Percentiles rank a stretch among this genome's conserved stretches.
These are phyloP conservation scores for Rhynchonycteris naso DNA, from an alignment of 2,797 vertebrate genomes.

Conservation along the genomic window DNA sequence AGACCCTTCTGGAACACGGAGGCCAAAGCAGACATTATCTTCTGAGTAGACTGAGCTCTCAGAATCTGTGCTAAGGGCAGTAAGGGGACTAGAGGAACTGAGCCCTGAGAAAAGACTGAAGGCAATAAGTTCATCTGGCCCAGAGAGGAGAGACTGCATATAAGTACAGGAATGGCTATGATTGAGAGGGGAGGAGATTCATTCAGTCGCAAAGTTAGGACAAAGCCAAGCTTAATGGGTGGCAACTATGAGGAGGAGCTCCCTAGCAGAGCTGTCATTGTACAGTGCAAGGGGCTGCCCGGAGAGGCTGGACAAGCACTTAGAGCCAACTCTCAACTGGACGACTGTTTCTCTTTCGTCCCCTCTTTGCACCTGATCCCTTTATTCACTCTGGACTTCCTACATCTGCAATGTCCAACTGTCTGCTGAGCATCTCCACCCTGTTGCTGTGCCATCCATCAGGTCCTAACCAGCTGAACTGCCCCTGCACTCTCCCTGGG, in stretches of 20 bases:
- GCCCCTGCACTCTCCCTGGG: neutral
- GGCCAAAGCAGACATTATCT: neutral
- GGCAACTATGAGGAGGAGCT: neutral
- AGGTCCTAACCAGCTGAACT: neutral
- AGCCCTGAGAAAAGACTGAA: neutral
- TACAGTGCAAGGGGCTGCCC: neutral
- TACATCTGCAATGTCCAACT: neutral
- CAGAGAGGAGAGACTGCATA: neutral
- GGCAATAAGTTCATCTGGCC: neutral
- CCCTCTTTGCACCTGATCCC: neutral
- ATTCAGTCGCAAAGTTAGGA: neutral
- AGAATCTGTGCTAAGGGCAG: neutral
- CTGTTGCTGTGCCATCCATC: neutral
- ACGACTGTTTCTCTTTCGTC: neutral
- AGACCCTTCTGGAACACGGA: neutral
- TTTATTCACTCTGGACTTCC: neutral
- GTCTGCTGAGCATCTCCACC: neutral
- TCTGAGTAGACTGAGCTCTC: slow-evolving; percentile 13
- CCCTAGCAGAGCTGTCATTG: neutral
- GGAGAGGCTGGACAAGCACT: neutral
- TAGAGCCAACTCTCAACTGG: neutral
- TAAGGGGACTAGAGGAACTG: neutral
- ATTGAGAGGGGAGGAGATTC: neutral
- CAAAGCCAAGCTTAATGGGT: neutral
- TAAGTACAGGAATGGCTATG: neutral